Evolutionary conservation across 2,113 vertebrate genomes (phyloP).

Genomic region (Meriones unguiculatus): DNA sequence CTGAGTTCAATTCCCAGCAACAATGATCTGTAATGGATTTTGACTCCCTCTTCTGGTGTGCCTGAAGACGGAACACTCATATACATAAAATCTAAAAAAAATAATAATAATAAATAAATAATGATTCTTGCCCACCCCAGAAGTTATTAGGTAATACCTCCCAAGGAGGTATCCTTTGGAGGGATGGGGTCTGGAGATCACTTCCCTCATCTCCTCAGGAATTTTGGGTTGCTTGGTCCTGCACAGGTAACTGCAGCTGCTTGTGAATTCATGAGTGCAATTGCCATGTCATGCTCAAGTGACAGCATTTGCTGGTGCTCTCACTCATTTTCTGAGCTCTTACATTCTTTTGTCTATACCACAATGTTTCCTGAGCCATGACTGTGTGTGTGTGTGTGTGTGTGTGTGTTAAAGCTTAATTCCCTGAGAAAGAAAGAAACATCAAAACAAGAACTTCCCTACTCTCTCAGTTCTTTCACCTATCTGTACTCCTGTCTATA

Average conservation of each 20-base stretch:
- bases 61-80: too few species aligned
- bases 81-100: too few species aligned
- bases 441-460: constrained; percentile 23
- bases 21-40: too few species aligned
- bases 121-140: neutral
- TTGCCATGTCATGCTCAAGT: neutral
- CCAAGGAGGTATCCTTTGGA: too few species aligned
- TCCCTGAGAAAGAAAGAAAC: constrained; percentile 14
- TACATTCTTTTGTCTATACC: neutral
- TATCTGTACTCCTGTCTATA: neutral
- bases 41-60: too few species aligned
- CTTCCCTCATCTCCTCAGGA: neutral
- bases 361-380: neutral
- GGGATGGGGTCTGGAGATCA: neutral
- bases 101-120: neutral
- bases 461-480: neutral
- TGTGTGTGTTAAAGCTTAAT: neutral
- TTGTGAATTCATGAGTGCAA: neutral
- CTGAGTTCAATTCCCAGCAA: too few species aligned
- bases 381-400: neutral
- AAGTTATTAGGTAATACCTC: neutral
- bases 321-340: neutral
- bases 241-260: neutral
- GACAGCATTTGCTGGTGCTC: neutral
- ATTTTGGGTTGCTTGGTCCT: neutral